Base-by-base conservation (phyloP, 1,140 invertebrate genomes). In the Ceratosolen solmsi region DNA sequence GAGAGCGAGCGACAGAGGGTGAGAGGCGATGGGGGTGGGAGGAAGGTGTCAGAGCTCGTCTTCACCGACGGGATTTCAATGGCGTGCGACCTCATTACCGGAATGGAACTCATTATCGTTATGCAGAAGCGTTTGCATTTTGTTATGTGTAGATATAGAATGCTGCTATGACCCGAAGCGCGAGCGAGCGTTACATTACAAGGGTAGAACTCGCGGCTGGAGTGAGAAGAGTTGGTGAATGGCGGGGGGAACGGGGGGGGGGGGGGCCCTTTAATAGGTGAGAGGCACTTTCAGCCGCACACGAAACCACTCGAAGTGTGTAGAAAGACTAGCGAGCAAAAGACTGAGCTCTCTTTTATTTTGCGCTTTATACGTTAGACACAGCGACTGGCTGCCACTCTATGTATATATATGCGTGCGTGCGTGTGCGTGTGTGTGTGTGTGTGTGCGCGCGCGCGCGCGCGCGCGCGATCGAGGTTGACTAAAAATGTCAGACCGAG, bases 21-120 rank as follows among this genome's bases (percentile, higher is more conserved):
- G 78, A 79, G 33, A 46, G 78, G 68, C 36, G 77, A 46, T n/a
- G 63, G 33, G 63, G 71, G 58, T 30, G 70, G 51, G 56, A 51
- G 54, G 51, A 65, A 51, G 4, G 54, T 22, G 17, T 3, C 4
- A 58, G 81, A 78, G 77, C 73, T 77, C 82, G 86, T 54, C 80
- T 86, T 60, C 82, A 83, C 85, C 83, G 85, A 75, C 70, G 72
- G 82, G 87, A 89, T 90, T 90, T 91, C 89, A 91, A 90, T 90
- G 89, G 89, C 84, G 87, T 87, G 88, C 87, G 89, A 91, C 89
- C 90, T 90, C 89, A 90, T 91, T 91, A 91, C 88, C 87, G 87
- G 88, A 90, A 91, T 90, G 87, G 86, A 83, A 87, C 87, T 90
- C 89, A 88, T 90, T 91, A 90, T 86, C 86, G 87, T 89, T 87